Evolutionary conservation across 2,888 invertebrate species (phyloP), one percentile per base, ranked within the genome.

Genomic region (Rhamnusium bicolor): DNA sequence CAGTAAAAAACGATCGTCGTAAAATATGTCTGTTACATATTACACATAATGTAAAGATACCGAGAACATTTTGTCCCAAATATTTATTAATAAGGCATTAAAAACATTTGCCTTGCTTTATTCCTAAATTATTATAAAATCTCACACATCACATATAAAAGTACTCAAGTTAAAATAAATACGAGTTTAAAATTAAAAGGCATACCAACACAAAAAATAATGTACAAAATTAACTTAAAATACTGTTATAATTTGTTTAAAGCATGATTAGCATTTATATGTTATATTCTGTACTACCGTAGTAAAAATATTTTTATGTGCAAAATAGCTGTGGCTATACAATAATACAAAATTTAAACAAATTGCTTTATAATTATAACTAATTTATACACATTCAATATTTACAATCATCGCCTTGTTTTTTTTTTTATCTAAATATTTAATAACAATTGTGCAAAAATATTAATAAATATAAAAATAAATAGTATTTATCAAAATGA

Each of bases 1-100:
- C 77, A 84, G 82, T 83, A 83, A 82, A 84, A 84, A 84, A 82
- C 71, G 71, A 68, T 75, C 74, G 69, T 81, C 79, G 73, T 81
- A 83, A 83, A 82, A 82, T 81, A 82, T 80, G 73, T 80, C 70
- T 72, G 68, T 77, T 74, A 77, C 72, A 77, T 63, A 46, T 67
- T 73, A 70, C 73, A 58, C 60, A n/a, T 68, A 73, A 40, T 73
- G 62, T 69, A 66, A 49, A 46, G 21, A 47, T 53, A 54, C 29
- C 40, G 21, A 60, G 62, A 54, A 62, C 65, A 54, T 32, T 51
- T 12, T 19, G 65, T 19, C 32, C 65, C 24, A 32, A 65, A 32
- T 72, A 70, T 76, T n/a, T 29, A 32, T 68, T 69, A 67, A 69
- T 72, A 74, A 72, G 77, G 72, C 73, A 32, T 69, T 72, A 56